Percentiles rank a stretch among this genome's conserved stretches.
phyloP scores from a whole-genome alignment of 2,888 invertebrate genomes.

The Frankliniella fusca region DNA sequence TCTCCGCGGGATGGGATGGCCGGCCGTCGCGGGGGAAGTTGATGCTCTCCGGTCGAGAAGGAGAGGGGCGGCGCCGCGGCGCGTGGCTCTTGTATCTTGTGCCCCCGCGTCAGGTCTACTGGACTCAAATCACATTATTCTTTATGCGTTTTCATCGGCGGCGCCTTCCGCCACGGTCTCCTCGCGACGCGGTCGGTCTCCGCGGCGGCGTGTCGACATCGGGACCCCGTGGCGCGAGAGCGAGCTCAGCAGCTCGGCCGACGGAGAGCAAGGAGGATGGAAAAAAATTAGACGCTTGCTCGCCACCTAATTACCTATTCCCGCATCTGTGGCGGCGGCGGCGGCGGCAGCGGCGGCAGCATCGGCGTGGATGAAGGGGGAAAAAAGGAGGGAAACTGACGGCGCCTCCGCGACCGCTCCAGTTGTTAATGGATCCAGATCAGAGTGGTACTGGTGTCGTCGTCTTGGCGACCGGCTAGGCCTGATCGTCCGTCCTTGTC shows the following conservation, averaged over 20 bases:
- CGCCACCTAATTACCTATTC: conserved; percentile 21
- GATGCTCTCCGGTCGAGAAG: too few species aligned
- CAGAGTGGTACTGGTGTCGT: background rate
- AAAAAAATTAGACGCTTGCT: background rate
- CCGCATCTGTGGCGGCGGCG: conserved; percentile 3
- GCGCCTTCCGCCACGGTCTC: conserved; percentile 6
- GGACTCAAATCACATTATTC: too few species aligned
- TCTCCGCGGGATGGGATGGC: too few species aligned
- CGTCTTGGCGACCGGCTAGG: conserved; percentile 3
- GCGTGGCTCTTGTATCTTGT: too few species aligned
- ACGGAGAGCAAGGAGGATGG: background rate
- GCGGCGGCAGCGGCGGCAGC: background rate
- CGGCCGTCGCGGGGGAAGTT: too few species aligned
- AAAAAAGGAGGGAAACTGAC: conserved; percentile 9
- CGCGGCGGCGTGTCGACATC: background rate
- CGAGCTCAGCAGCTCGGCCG: background rate
- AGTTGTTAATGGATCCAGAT: conserved; percentile 26
- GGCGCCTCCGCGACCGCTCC: background rate
- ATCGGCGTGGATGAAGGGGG: background rate
- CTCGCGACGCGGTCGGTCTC: background rate
- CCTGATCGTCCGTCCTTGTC: background rate
- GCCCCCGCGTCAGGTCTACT: too few species aligned
- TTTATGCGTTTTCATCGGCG: too few species aligned
- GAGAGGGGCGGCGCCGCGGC: too few species aligned
- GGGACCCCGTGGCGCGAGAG: background rate